Evolutionary conservation across 1,140 invertebrate genomes (phyloP), one percentile per base, ranked within the genome.

Genomic region (Pectinophora gossypiella): DNA sequence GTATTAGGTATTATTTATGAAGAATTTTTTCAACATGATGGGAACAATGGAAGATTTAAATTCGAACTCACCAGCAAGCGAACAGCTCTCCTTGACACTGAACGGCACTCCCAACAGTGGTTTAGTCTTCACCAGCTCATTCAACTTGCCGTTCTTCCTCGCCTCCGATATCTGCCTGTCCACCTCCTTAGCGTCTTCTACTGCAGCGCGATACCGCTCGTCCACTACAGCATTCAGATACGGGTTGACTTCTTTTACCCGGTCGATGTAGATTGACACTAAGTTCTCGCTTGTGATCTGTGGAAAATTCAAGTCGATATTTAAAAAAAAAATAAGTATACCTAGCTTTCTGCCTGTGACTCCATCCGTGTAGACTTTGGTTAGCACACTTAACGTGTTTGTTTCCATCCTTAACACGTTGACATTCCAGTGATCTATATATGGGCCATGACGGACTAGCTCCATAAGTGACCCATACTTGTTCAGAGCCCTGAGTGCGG

Each of bases 31-130:
- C 5, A 27, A 6, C 5, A 27, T 6, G 23, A 27, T n/a, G n/a
- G n/a, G n/a, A n/a, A n/a, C 10, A 13, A 38, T 38, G 35, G 35
- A 38, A 38, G n/a, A 46, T 13, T 47, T 45, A 19, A 16, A 13
- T 18, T n/a, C 53, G 21, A 40, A 52, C 73, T 71, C 69, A 93
- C 93, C 93, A 87, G 90, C 89, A 0, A 95, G 75, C 7, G 87
- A 85, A 56, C 92, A 93, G 36, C 91, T 91, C 66, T 95, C 94
- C 69, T 96, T 96, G 0, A 94, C 90, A 0, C 93, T 94, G 18
- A 95, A 89, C 0, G 95, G 95, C n/a, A 96, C 89, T 0, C 94
- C 94, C n/a, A 94, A 81, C 18, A 96, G 77, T 0, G 94, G 94
- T 48, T 91, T 90, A 1, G 79, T 69, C 38, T 83, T 68, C 0